Evolutionary conservation across 2,888 invertebrate species (phyloP).

Genomic region (Diogma glabrata): DNA sequence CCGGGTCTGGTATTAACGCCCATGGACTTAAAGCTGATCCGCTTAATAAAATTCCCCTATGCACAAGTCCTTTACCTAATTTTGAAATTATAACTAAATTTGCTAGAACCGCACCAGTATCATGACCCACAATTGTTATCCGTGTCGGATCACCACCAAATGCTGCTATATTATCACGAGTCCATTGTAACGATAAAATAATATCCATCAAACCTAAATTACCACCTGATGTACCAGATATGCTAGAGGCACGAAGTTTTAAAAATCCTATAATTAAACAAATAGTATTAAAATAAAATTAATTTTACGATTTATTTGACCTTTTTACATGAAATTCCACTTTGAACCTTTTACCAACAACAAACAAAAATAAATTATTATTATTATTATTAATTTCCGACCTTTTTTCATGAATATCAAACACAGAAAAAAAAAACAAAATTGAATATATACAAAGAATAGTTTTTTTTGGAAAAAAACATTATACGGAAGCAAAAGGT

Average conservation of each 20-base stretch:
- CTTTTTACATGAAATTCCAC: too few relatives aligned
- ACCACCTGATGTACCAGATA: conserved; percentile 36
- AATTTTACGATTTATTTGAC: too few relatives aligned
- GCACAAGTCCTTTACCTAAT: conserved; percentile 62
- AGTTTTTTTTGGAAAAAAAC: too few relatives aligned
- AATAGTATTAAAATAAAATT: too few relatives aligned
- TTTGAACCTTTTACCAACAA: too few relatives aligned
- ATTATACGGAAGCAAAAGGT: too few relatives aligned
- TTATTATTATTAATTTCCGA: too few relatives aligned
- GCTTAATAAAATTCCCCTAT: conserved; percentile 60
- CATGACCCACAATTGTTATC: conserved; percentile 76
- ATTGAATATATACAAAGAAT: too few relatives aligned
- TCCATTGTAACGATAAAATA: conserved; percentile 71
- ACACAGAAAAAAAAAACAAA: too few relatives aligned
- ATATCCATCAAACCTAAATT: conserved; percentile 77
- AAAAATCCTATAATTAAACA: conserved; percentile 41
- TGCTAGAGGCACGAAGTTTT: conserved; percentile 36
- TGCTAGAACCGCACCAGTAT: conserved; percentile 74
- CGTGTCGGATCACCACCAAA: conserved; percentile 81
- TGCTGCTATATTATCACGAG: conserved; percentile 67
- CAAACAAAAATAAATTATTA: too few relatives aligned
- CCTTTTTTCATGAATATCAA: too few relatives aligned
- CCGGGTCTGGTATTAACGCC: conserved; percentile 60
- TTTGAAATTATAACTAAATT: conserved; percentile 75
- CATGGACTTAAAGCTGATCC: conserved; percentile 69